A percentile compares a stretch with the other conserved stretches of the same genome.
These are phyloP conservation scores for Falco cherrug DNA, from an alignment of 2,797 vertebrate genomes.

Conservation along the genomic window DNA sequence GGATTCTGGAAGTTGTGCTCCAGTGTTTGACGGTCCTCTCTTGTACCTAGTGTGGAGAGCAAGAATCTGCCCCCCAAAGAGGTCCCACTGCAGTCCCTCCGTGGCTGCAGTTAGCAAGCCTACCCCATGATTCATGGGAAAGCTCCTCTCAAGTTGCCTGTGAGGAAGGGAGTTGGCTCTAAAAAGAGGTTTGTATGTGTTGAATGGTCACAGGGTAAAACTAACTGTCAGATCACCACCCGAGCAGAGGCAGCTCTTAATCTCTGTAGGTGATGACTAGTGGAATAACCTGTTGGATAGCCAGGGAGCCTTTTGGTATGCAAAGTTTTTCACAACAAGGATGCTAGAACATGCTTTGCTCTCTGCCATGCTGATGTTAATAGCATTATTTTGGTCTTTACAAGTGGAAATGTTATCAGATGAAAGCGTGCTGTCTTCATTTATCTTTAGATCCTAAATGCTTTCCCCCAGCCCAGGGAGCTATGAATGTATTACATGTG, in stretches of 20 bases:
- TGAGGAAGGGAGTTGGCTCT: background rate
- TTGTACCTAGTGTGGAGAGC: rapidly evolving
- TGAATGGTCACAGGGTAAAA: background rate
- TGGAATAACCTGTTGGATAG: background rate
- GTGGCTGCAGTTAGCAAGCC: background rate
- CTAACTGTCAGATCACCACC: background rate
- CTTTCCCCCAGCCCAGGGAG: background rate
- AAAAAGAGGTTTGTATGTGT: background rate
- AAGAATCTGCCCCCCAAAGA: background rate
- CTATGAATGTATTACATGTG: background rate
- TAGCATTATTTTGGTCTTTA: background rate
- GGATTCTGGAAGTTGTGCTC: background rate
- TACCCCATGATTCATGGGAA: background rate
- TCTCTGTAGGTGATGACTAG: background rate
- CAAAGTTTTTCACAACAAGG: background rate
- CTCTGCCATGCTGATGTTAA: background rate
- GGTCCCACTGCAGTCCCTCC: background rate
- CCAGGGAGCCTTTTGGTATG: background rate
- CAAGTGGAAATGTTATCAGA: background rate
- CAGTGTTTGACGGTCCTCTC: background rate
- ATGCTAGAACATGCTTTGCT: background rate
- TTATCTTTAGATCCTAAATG: background rate
- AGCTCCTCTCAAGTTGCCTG: background rate
- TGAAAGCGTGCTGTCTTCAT: background rate
- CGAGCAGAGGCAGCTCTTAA: background rate